These are phyloP conservation scores for Trachelus troglodyta DNA, from an alignment of 2,888 invertebrate genomes.

Conservation along the genomic window DNA sequence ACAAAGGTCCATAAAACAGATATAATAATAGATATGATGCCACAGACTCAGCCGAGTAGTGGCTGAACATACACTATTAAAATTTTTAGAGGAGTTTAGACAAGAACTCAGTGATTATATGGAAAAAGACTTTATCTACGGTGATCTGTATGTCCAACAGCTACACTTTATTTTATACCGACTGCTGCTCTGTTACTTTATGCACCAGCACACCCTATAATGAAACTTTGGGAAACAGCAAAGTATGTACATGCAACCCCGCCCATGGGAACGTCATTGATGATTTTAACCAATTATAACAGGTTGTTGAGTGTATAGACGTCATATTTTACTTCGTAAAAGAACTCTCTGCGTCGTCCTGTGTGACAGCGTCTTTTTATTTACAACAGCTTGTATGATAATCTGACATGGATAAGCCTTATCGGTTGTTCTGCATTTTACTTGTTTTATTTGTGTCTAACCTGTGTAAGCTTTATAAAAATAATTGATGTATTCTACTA, in stretches of 20 bases:
- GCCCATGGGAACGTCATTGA: neutral
- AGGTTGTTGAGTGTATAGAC: neutral
- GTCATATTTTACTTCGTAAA: neutral
- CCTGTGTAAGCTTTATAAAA: neutral
- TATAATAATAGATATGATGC: neutral
- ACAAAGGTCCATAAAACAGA: neutral
- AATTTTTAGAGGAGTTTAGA: neutral
- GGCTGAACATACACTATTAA: neutral
- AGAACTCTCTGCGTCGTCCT: neutral
- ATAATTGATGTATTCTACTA: neutral
- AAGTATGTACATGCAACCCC: neutral
- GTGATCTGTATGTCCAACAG: neutral
- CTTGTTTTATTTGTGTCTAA: neutral
- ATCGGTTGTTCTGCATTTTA: neutral
- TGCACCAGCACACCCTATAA: neutral
- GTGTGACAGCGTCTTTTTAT: neutral
- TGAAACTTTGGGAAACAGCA: neutral
- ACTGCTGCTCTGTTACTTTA: neutral
- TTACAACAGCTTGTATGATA: neutral
- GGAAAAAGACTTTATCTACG: neutral
- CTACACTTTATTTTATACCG: neutral
- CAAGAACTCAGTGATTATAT: neutral
- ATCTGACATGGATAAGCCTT: neutral
- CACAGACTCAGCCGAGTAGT: neutral
- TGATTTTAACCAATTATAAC: neutral